Evolutionary conservation across 2,888 invertebrate species (phyloP).

Genomic region (Drosophila anomelani): DNA sequence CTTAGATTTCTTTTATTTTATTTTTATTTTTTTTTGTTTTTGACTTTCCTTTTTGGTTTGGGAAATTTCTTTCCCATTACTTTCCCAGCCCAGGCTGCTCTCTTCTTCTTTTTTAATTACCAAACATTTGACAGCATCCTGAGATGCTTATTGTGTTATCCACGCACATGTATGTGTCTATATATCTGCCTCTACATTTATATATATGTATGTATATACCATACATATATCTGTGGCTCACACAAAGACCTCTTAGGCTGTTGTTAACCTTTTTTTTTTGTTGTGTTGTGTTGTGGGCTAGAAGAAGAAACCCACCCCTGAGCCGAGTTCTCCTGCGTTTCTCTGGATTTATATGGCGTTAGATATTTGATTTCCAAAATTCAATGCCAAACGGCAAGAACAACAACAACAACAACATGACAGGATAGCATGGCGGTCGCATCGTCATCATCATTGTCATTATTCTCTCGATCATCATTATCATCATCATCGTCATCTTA

Average conservation of each 20-base stretch:
- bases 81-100: conserved; percentile 21
- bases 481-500: conserved; percentile 5
- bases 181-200: neutral
- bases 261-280: conserved; percentile 25
- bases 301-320: conserved; percentile 67
- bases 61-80: conserved; percentile 39
- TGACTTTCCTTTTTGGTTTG: conserved; percentile 26
- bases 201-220: neutral
- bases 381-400: conserved; percentile 52
- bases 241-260: conserved; percentile 16
- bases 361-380: conserved; percentile 69
- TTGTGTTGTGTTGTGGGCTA: conserved; percentile 24
- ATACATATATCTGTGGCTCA: neutral
- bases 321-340: conserved; percentile 10
- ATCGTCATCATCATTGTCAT: conserved; percentile 34
- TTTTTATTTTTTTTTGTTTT: neutral
- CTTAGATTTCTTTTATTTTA: conserved; percentile 8
- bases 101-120: conserved; percentile 67
- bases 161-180: conserved; percentile 1
- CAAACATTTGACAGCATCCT: conserved; percentile 79
- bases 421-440: conserved; percentile 49
- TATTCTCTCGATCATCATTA: neutral
- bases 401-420: conserved; percentile 32
- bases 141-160: conserved; percentile 62
- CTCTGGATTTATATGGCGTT: conserved; percentile 55